Evolutionary conservation across 64 coral and sea anemone genomes (phyloP).

Genomic region (Pocillopora verrucosa): DNA sequence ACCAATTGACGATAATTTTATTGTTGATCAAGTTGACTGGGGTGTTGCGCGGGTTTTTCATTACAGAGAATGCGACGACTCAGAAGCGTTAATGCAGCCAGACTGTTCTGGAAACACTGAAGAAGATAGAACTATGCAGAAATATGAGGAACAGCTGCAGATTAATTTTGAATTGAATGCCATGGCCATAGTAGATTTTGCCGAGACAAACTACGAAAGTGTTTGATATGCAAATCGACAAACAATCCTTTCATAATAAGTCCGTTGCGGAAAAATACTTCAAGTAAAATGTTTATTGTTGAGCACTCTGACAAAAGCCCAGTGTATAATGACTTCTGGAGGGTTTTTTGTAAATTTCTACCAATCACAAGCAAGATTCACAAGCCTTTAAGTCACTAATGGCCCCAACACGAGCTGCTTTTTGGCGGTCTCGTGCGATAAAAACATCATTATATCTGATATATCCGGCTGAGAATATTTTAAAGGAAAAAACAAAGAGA

Average conservation of each 20-base stretch:
- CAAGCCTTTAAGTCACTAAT: background rate
- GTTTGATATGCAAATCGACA: too few relatives aligned
- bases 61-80: constrained; percentile 15
- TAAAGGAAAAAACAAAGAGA: too few relatives aligned
- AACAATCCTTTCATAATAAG: too few relatives aligned
- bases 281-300: too few relatives aligned
- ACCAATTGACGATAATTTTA: constrained; percentile 1
- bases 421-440: background rate
- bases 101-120: background rate
- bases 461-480: too few relatives aligned
- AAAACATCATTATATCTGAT: too few relatives aligned
- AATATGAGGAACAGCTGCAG: background rate
- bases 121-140: constrained; percentile 35
- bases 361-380: background rate
- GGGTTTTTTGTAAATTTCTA: background rate
- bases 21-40: constrained; percentile 1
- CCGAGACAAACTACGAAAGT: background rate
- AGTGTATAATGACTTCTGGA: background rate
- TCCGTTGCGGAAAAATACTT: too few relatives aligned
- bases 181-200: background rate
- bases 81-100: background rate
- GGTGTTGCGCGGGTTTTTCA: constrained; percentile 14
- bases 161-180: background rate
- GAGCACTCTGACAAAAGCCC: background rate
- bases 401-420: background rate